Conservation (phyloP, 2,797 vertebrate species). For the Acanthurus leucopareius region DNA sequence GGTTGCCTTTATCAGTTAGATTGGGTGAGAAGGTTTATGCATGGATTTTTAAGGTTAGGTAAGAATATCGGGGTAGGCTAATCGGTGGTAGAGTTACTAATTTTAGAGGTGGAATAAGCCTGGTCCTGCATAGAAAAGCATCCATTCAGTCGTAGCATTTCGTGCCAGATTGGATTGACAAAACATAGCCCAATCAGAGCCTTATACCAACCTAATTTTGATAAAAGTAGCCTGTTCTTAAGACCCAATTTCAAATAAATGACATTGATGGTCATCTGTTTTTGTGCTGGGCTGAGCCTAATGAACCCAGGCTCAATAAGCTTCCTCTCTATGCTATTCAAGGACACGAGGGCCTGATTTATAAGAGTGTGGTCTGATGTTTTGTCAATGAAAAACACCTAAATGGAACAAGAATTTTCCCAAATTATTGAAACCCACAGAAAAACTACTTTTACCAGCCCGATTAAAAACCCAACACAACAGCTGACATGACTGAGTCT, state of each 20-base stretch:
- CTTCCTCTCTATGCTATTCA: neutral
- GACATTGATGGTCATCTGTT: neutral
- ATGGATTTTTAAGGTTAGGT: too few species aligned
- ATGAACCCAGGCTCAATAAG: constrained; percentile 8
- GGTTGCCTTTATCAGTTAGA: too few species aligned
- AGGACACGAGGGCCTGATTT: neutral
- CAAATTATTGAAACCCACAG: neutral
- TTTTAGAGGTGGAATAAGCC: too few species aligned
- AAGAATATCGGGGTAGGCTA: too few species aligned
- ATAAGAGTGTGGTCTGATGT: neutral
- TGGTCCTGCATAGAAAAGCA: too few species aligned
- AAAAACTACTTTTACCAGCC: neutral
- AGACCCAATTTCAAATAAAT: neutral
- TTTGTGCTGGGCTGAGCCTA: constrained; percentile 2
- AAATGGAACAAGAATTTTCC: neutral
- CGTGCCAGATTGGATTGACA: neutral
- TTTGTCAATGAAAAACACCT: neutral
- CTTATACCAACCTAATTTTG: neutral
- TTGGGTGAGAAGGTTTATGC: too few species aligned
- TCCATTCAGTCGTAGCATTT: neutral
- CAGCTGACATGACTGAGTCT: neutral
- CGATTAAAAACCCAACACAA: neutral
- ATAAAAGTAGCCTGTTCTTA: neutral
- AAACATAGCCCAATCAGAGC: neutral
- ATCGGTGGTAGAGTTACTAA: too few species aligned